phyloP scores from a whole-genome alignment of 2,797 vertebrate genomes.

The Malacoctenus gilli region DNA sequence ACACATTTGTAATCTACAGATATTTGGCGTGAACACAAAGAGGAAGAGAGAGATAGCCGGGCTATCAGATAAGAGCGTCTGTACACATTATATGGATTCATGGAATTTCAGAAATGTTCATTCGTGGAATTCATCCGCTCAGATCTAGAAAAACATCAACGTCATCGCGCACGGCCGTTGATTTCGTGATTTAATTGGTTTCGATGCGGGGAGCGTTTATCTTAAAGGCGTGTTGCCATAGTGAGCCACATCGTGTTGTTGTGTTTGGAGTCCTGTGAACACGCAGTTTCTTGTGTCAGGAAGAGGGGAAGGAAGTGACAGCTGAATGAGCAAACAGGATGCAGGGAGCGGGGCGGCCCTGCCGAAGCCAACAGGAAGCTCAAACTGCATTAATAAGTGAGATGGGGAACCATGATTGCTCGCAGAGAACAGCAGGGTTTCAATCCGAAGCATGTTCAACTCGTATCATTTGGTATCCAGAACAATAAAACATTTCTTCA shows the following conservation, averaged over 20 bases:
- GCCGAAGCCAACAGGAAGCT: slow-evolving; percentile 55
- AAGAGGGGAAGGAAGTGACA: slow-evolving; percentile 72
- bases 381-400: slow-evolving; percentile 60
- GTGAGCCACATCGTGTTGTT: slow-evolving; percentile 42
- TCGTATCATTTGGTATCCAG: too few relatives aligned
- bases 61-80: slow-evolving; percentile 28
- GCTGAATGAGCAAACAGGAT: slow-evolving; percentile 76
- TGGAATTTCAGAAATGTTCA: slow-evolving; percentile 9
- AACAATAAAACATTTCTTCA: too few relatives aligned
- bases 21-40: neutral
- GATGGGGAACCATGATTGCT: slow-evolving; percentile 35
- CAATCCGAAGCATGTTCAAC: slow-evolving; percentile 37
- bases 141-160: slow-evolving; percentile 13
- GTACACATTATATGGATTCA: slow-evolving; percentile 35
- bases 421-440: slow-evolving; percentile 5
- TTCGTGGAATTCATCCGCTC: slow-evolving; percentile 14
- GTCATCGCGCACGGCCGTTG: neutral
- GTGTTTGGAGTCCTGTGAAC: slow-evolving; percentile 50
- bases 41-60: slow-evolving; percentile 5
- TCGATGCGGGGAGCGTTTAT: neutral
- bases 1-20: neutral
- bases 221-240: slow-evolving; percentile 27
- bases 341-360: slow-evolving; percentile 54
- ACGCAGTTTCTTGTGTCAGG: slow-evolving; percentile 61
- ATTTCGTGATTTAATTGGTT: slow-evolving; percentile 10